These are phyloP conservation scores for Florisuga fusca DNA, from an alignment of 2,797 vertebrate species.

Conservation along the genomic window DNA sequence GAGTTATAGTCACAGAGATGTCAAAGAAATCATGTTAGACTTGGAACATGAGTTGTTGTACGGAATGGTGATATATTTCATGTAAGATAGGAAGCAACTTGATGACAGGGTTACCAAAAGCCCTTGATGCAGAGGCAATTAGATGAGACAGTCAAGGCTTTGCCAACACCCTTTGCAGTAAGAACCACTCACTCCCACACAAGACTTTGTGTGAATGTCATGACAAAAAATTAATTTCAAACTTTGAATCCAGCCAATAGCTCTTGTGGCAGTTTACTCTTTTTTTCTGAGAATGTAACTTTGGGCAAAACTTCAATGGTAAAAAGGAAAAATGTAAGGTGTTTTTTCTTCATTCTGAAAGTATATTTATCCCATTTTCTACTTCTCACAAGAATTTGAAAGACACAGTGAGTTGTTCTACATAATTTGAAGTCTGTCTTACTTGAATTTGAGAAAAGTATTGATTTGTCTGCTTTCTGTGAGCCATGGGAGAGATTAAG, in stretches of 20 bases:
- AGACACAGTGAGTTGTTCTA: background rate
- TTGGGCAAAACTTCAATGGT: background rate
- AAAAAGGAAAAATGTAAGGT: background rate
- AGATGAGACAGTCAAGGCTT: slow-evolving; percentile 49
- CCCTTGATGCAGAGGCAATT: slow-evolving; percentile 53
- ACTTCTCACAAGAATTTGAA: background rate
- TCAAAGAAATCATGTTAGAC: slow-evolving; percentile 44
- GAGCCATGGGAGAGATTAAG: slow-evolving; percentile 22
- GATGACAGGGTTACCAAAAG: slow-evolving; percentile 59
- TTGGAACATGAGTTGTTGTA: slow-evolving; percentile 26
- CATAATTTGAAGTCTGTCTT: background rate
- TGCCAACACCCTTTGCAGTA: slow-evolving; percentile 18
- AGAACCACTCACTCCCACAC: slow-evolving; percentile 37
- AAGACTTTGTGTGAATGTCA: slow-evolving; percentile 27
- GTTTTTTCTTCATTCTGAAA: background rate
- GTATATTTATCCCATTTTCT: background rate
- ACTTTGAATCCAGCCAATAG: slow-evolving; percentile 20
- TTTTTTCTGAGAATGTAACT: background rate
- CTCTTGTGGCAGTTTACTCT: background rate
- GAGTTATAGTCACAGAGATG: slow-evolving; percentile 10
- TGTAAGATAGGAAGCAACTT: slow-evolving; percentile 25
- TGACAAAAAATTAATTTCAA: slow-evolving; percentile 58
- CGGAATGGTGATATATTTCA: slow-evolving; percentile 40
- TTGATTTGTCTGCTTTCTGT: slow-evolving; percentile 23
- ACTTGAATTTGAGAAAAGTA: slow-evolving; percentile 30